Conservation (phyloP, 2,888 invertebrate genomes). For the Eilema depressum region DNA sequence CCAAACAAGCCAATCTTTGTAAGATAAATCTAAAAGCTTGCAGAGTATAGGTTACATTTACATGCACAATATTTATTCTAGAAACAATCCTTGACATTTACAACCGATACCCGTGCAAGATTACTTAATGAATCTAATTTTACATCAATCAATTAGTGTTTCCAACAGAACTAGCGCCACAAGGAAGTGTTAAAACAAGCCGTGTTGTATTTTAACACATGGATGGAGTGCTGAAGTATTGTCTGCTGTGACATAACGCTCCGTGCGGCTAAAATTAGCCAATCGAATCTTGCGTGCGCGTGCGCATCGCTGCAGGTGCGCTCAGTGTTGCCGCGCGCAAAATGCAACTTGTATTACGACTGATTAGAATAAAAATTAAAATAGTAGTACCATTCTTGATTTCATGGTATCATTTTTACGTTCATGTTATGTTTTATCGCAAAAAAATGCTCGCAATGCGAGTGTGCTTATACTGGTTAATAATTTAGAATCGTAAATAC, state of each 20-base stretch:
- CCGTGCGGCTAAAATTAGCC: conserved; percentile 76
- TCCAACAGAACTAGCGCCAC: conserved; percentile 23
- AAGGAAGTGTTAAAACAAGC: conserved; percentile 50
- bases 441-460: background rate
- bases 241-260: conserved; percentile 79
- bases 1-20: background rate
- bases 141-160: conserved; percentile 12
- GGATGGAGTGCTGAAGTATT: conserved; percentile 62
- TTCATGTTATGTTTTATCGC: too few relatives aligned
- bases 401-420: background rate
- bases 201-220: conserved; percentile 50
- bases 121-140: conserved; percentile 21
- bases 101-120: conserved; percentile 13
- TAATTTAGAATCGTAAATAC: conserved; percentile 1
- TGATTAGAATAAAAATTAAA: background rate
- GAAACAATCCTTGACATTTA: conserved; percentile 22
- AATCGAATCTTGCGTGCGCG: conserved; percentile 68
- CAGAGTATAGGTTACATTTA: background rate
- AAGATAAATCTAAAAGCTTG: background rate
- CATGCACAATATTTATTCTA: background rate
- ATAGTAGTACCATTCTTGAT: background rate
- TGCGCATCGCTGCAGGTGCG: conserved; percentile 82
- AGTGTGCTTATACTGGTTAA: background rate
- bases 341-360: conserved; percentile 55
- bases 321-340: conserved; percentile 67